A percentile compares a stretch with the other conserved stretches of the same genome.
phyloP scores from a whole-genome alignment of 2,113 vertebrate genomes.

The Myotis yumanensis region DNA sequence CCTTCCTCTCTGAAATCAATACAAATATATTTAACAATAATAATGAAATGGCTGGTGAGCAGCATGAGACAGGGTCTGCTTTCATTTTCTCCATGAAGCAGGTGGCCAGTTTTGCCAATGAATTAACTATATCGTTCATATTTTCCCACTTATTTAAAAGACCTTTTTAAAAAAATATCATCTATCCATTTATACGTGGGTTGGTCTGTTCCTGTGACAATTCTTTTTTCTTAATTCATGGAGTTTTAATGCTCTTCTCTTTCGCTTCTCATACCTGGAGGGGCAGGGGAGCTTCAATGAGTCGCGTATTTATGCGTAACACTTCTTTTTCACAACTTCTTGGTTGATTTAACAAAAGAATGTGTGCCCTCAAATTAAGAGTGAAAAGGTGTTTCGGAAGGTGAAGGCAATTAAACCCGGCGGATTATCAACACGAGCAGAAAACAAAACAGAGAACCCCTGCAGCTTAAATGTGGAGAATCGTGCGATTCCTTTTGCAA shows the following conservation, averaged over 20 bases:
- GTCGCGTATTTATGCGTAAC: slow-evolving; percentile 4
- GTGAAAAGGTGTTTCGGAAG: slow-evolving; percentile 44
- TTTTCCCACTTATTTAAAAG: not conserved
- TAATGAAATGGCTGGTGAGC: not conserved
- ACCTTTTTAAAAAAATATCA: not conserved
- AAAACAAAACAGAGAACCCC: slow-evolving; percentile 14
- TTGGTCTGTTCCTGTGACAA: not conserved
- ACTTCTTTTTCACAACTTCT: slow-evolving; percentile 42
- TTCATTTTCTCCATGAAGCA: not conserved
- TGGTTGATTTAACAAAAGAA: slow-evolving; percentile 15
- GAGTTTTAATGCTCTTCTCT: not conserved
- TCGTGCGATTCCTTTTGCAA: not conserved
- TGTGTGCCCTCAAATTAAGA: slow-evolving; percentile 18
- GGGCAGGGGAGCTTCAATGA: not conserved
- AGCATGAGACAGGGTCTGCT: not conserved
- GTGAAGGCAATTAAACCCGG: slow-evolving; percentile 29
- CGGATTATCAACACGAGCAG: not conserved
- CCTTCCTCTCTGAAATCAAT: too few relatives aligned
- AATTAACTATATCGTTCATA: not conserved
- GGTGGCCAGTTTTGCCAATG: not conserved
- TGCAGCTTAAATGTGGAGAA: not conserved
- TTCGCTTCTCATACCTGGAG: not conserved
- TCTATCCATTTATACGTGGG: not conserved
- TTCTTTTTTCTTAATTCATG: not conserved
- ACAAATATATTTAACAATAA: too few relatives aligned